These are phyloP conservation scores for Fulmarus glacialis DNA, from an alignment of 2,113 vertebrate species.

Conservation along the genomic window DNA sequence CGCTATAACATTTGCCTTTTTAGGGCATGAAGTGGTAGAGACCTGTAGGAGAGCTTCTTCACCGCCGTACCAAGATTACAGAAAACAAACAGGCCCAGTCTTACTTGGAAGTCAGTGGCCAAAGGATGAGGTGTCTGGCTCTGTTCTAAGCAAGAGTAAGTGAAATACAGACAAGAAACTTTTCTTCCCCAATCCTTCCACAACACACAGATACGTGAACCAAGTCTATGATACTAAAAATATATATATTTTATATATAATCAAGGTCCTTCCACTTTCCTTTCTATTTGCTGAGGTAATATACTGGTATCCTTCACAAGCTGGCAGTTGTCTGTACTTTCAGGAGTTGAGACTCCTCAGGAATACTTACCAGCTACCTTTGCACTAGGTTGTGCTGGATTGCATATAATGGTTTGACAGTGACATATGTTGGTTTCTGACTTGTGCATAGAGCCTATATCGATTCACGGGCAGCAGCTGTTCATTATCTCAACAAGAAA, in stretches of 20 bases:
- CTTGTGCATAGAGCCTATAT: background rate
- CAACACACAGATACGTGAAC: background rate
- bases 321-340: background rate
- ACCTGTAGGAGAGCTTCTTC: background rate
- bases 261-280: background rate
- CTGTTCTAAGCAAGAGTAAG: background rate
- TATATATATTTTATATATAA: background rate
- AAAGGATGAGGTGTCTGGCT: background rate
- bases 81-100: background rate
- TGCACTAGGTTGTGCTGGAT: background rate
- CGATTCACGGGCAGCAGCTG: background rate
- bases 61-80: fast-evolving
- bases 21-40: background rate
- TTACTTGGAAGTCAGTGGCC: background rate
- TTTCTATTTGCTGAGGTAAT: background rate
- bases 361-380: background rate
- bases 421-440: background rate
- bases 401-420: background rate
- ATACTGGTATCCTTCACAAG: background rate
- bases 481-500: background rate
- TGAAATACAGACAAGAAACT: background rate
- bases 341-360: background rate
- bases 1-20: background rate
- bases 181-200: background rate
- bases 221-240: background rate